A percentile compares a stretch with the other conserved stretches of the same genome.
These are phyloP conservation scores for Geopemphigus sp. DNA, from an alignment of 1,140 invertebrate species.

Conservation along the genomic window DNA sequence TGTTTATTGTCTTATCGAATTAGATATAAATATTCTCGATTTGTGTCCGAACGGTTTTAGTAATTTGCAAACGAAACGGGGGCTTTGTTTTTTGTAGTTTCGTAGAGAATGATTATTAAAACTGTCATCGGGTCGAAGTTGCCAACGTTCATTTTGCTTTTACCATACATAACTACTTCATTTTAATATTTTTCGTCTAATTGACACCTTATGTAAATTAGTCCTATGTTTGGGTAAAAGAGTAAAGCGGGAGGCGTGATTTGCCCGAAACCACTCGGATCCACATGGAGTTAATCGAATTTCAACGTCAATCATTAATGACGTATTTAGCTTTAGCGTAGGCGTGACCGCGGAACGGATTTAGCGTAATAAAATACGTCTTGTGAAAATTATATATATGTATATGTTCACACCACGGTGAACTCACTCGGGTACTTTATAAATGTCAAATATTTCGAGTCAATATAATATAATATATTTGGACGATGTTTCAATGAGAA, in stretches of 20 bases:
- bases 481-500: too few species aligned
- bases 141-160: background rate
- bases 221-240: constrained; percentile 16
- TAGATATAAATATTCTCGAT: too few species aligned
- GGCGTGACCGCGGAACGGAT: background rate
- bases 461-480: background rate
- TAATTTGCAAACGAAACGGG: background rate
- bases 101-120: background rate
- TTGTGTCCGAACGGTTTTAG: too few species aligned
- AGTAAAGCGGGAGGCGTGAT: constrained; percentile 22
- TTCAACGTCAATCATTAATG: constrained; percentile 11
- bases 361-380: constrained; percentile 15
- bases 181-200: constrained; percentile 3
- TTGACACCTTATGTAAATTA: constrained; percentile 36
- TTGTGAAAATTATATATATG: background rate
- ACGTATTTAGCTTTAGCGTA: constrained; percentile 1
- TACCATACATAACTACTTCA: background rate
- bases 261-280: constrained; percentile 20
- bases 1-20: too few species aligned
- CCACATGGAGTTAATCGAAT: constrained; percentile 36
- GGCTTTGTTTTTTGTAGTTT: background rate
- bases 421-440: background rate
- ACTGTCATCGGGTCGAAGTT: background rate
- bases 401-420: too few species aligned
- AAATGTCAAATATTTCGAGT: background rate